Conservation (phyloP, 2,113 vertebrate species). For the Hippolais icterina region DNA sequence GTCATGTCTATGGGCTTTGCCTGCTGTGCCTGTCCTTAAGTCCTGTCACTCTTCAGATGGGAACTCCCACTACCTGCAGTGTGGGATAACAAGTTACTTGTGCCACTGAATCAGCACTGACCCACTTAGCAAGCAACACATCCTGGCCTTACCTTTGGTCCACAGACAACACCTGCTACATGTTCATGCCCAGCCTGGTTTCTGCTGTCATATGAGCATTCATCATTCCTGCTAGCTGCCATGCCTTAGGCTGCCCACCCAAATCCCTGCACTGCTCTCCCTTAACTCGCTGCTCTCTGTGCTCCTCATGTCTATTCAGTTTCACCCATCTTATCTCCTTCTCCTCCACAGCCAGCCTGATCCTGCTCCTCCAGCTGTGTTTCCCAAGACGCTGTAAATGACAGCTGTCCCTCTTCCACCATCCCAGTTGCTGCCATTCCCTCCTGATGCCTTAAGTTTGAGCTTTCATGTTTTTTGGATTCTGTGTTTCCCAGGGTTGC, state of each 20-base stretch:
- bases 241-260: background rate
- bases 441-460: background rate
- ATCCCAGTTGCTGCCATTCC: background rate
- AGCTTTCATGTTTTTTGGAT: background rate
- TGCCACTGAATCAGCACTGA: background rate
- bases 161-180: accelerated
- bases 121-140: background rate
- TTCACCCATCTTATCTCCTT: background rate
- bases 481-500: background rate
- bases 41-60: background rate
- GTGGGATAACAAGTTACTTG: background rate
- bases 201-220: background rate
- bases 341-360: background rate
- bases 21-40: background rate
- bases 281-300: background rate
- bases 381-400: background rate
- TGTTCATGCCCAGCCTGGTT: background rate
- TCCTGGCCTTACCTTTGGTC: background rate
- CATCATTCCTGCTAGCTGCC: background rate
- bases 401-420: background rate
- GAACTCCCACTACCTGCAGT: background rate
- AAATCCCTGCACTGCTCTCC: background rate
- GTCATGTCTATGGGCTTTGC: background rate
- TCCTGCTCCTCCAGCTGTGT: background rate
- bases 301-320: background rate